These are phyloP conservation scores for Chaetodon trifasciatus DNA, from an alignment of 2,797 vertebrate species.

Conservation along the genomic window DNA sequence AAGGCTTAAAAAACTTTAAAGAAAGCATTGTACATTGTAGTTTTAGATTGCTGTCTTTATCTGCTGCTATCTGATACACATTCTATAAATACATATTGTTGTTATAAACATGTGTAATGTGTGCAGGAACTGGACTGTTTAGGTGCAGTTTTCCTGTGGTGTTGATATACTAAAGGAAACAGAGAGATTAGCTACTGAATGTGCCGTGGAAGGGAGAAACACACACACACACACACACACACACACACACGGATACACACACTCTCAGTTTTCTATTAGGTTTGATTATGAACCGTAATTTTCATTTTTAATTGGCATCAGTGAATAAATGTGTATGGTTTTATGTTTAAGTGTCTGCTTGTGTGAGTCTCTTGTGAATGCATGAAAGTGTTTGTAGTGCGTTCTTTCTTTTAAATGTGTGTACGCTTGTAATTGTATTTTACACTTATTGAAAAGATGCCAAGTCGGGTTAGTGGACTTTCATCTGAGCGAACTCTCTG, in stretches of 20 bases:
- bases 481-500: constrained; percentile 57
- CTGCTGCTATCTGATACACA: constrained; percentile 18
- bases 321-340: constrained; percentile 1
- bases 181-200: constrained; percentile 34
- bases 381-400: neutral
- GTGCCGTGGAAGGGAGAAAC: neutral
- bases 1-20: neutral
- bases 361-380: neutral
- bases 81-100: constrained; percentile 12
- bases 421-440: constrained; percentile 39
- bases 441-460: constrained; percentile 42
- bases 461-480: constrained; percentile 54
- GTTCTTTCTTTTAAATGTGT: constrained; percentile 1
- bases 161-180: constrained; percentile 36
- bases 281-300: neutral
- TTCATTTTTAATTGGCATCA: constrained; percentile 7
- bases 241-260: neutral
- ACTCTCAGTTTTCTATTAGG: neutral
- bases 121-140: constrained; percentile 39
- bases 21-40: constrained; percentile 20
- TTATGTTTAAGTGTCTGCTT: constrained; percentile 5
- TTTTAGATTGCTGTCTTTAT: constrained; percentile 22
- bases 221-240: neutral
- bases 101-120: constrained; percentile 7
- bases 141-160: constrained; percentile 20